Evolutionary conservation across 2,888 invertebrate species (phyloP), one percentile per base, ranked within the genome.

Genomic region (Pollenia griseotomentosa): DNA sequence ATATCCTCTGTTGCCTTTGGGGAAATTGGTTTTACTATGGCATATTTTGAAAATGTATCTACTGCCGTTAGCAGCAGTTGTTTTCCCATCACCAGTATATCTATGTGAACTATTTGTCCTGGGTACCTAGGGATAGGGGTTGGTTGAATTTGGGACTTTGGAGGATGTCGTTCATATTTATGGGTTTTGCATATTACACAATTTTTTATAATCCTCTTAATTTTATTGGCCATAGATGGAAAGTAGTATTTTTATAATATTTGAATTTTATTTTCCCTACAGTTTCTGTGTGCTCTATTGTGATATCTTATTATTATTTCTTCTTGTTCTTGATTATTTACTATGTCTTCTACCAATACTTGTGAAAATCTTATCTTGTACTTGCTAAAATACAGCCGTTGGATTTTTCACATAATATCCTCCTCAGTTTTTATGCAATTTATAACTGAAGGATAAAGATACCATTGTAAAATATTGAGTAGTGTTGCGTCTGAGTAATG

Each of bases 381-480:
- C 8, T 16, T 75, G 3, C 10, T n/a, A 12, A 75, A 51, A 51
- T 75, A 51, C 19, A 57, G 16, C 5, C 16, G 9, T 12, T 59
- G 59, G 6, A 73, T 73, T 59, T 73, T 46, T 5, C 42, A 33
- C 51, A 63, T 61, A 6, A 51, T n/a, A 8, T 2, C 14, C 23
- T 63, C 40, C 11, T 3, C 33, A 11, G 46, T 48, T 11, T 75
- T 75, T 40, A 75, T 63, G n/a, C 74, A 61, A 42, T 73, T 73
- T 40, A 73, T 55, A 6, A 73, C 73, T 2, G 44, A 57, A 12
- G 73, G 73, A 16, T 73, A 59, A 11, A 73, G 55, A 12, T 55
- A 73, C 1, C 16, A 2, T 33, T 33, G 1, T 33, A 33, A 33
- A 33, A 33, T 33, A 33, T 33, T 4, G 33, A 33, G 33, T 33